Percentiles rank a stretch among this genome's conserved stretches.
Conservation (phyloP, 1,140 invertebrate genomes). For the Episyrphus balteatus region DNA sequence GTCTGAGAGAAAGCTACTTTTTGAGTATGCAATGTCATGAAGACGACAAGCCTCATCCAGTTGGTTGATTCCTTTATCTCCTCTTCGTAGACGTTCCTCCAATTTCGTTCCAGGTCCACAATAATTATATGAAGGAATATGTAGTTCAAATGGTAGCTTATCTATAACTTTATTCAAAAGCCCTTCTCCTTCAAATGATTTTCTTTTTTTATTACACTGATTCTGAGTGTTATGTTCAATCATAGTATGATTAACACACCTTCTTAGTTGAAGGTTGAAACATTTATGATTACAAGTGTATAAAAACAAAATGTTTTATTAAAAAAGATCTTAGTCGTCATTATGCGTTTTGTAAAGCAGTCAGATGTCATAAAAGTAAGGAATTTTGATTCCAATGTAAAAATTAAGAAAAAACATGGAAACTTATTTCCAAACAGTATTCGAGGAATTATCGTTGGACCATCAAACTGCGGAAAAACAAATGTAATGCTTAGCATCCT, state of each 20-base stretch:
- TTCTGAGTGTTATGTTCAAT: not conserved
- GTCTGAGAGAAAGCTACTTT: constrained; percentile 21
- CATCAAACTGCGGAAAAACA: constrained; percentile 32
- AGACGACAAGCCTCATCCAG: constrained; percentile 19
- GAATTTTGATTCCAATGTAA: too few relatives aligned
- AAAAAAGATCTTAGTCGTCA: too few relatives aligned
- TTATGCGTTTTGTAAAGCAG: too few relatives aligned
- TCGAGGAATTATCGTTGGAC: constrained; percentile 19
- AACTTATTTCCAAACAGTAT: constrained; percentile 10
- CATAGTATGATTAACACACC: too few relatives aligned
- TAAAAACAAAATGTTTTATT: too few relatives aligned
- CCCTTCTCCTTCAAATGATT: constrained; percentile 5
- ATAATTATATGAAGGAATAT: constrained; percentile 37
- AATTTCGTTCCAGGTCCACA: constrained; percentile 38
- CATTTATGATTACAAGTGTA: too few relatives aligned
- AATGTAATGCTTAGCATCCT: constrained; percentile 27
- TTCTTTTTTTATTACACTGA: constrained; percentile 4
- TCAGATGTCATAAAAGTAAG: too few relatives aligned
- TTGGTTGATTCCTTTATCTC: constrained; percentile 20
- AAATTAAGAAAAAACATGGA: constrained; percentile 3
- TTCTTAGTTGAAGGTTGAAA: too few relatives aligned
- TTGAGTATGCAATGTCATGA: constrained; percentile 30
- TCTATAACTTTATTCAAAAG: constrained; percentile 30
- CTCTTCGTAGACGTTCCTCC: constrained; percentile 15
- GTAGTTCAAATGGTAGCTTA: constrained; percentile 34